Evolutionary conservation across 2,888 invertebrate species (phyloP).

Genomic region (Meiosimyza platycephala): DNA sequence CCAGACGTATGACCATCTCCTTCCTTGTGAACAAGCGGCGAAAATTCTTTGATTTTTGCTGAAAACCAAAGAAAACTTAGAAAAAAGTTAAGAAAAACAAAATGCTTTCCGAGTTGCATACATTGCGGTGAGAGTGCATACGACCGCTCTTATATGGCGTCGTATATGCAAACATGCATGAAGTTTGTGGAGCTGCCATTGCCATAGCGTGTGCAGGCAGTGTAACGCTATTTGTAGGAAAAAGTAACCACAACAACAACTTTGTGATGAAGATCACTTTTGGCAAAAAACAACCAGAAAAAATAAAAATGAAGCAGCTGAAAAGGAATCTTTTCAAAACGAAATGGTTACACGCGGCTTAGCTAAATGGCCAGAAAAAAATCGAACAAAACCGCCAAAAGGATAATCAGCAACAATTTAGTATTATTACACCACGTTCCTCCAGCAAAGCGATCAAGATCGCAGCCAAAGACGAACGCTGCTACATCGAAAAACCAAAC

Average conservation of each 20-base stretch:
- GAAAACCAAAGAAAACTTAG: conserved; percentile 1
- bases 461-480: background rate
- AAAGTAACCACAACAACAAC: background rate
- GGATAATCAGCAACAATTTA: conserved; percentile 68
- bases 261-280: conserved; percentile 13
- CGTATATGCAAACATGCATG: conserved; percentile 18
- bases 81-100: background rate
- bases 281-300: background rate
- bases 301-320: background rate
- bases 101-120: conserved; percentile 12
- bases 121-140: no score
- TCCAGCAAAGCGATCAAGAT: conserved; percentile 28
- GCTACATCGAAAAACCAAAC: background rate
- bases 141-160: background rate
- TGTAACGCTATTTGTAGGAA: conserved; percentile 59
- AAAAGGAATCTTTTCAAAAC: background rate
- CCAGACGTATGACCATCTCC: conserved; percentile 11
- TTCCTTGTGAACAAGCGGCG: conserved; percentile 15
- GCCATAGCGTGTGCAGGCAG: conserved; percentile 53
- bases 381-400: conserved; percentile 58
- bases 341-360: background rate
- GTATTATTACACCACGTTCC: conserved; percentile 66
- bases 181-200: background rate
- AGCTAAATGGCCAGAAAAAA: background rate
- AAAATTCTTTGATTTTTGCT: conserved; percentile 28